Evolutionary conservation across 2,888 invertebrate genomes (phyloP).

Genomic region (Cantharis flavilabris): DNA sequence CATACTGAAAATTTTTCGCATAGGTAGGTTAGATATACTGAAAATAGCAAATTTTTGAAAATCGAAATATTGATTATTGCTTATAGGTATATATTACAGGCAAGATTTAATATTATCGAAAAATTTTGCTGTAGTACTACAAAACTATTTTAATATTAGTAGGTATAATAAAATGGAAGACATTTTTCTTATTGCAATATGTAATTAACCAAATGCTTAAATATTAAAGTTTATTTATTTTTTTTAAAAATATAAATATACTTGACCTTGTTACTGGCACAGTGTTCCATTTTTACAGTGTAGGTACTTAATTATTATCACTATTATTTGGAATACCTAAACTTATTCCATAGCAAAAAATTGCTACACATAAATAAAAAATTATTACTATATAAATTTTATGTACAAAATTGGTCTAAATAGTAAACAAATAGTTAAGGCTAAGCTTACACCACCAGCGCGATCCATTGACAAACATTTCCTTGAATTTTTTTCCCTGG

Average conservation of each 20-base stretch:
- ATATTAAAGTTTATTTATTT: slow-evolving; percentile 1
- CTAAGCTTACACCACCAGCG: slow-evolving; percentile 1
- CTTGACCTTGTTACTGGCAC: slow-evolving; percentile 37
- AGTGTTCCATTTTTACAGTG: slow-evolving; percentile 34
- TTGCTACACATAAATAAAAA: slow-evolving; percentile 12
- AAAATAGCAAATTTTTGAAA: not conserved
- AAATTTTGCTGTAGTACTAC: not conserved
- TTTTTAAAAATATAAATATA: slow-evolving; percentile 18
- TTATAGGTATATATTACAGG: not conserved
- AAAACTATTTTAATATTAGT: not conserved
- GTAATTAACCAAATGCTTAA: slow-evolving; percentile 7
- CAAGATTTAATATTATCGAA: not conserved
- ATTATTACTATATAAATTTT: slow-evolving; percentile 6
- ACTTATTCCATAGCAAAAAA: slow-evolving; percentile 10
- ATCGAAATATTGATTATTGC: not conserved
- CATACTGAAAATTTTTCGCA: not conserved
- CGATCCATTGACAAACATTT: not conserved
- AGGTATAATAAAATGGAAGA: slow-evolving; percentile 20
- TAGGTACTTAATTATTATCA: slow-evolving; percentile 30
- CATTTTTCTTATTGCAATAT: slow-evolving; percentile 6
- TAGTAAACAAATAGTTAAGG: slow-evolving; percentile 3
- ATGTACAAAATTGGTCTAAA: slow-evolving; percentile 28
- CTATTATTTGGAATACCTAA: slow-evolving; percentile 21
- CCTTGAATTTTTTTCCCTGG: not conserved
- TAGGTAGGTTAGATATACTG: not conserved